Conservation (phyloP, 1,140 invertebrate species). For the Scaptodrosophila lebanonensis region DNA sequence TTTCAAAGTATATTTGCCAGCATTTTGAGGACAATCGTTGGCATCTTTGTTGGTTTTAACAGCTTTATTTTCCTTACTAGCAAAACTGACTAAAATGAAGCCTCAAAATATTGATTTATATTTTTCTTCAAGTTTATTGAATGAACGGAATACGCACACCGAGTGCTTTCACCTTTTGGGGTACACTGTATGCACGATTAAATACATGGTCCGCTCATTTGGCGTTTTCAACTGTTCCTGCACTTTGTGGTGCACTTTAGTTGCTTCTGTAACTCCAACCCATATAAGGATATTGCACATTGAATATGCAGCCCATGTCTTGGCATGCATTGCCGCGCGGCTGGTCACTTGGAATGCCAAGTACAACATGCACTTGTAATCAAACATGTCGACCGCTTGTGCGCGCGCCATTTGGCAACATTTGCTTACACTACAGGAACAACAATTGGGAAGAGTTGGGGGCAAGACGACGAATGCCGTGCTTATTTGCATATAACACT, state of each 20-base stretch:
- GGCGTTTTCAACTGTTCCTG: no score
- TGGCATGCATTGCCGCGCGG: slow-evolving; percentile 30
- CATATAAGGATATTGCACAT: slow-evolving; percentile 35
- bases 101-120: no score
- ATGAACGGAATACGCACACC: no score
- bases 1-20: no score
- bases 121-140: no score
- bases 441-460: neutral
- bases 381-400: slow-evolving; percentile 37
- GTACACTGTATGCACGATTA: no score
- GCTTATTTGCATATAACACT: slow-evolving; percentile 57
- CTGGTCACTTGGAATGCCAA: slow-evolving; percentile 39
- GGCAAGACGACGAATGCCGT: neutral
- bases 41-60: no score
- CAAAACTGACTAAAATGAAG: no score
- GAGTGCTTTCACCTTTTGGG: no score
- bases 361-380: slow-evolving; percentile 52
- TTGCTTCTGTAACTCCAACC: slow-evolving; percentile 6
- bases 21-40: no score
- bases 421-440: neutral
- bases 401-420: slow-evolving; percentile 29
- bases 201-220: no score
- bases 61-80: no score
- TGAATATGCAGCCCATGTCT: slow-evolving; percentile 48
- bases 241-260: slow-evolving; percentile 33